Conservation (phyloP, 2,797 vertebrate species). For the Manis javanica region DNA sequence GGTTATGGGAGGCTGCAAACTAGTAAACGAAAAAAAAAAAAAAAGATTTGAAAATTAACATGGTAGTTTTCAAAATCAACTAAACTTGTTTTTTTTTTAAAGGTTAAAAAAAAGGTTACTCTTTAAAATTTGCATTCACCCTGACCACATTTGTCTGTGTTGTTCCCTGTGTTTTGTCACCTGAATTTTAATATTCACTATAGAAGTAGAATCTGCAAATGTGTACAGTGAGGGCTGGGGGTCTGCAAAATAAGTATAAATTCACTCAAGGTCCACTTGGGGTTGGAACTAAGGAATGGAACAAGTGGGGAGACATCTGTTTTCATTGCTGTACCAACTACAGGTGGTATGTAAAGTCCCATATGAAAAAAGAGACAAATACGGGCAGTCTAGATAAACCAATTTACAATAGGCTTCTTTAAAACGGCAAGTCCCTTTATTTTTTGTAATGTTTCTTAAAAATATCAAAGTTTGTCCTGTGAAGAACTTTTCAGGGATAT, state of each 20-base stretch:
- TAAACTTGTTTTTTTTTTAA: background rate
- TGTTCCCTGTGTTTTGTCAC: background rate
- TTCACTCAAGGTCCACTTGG: background rate
- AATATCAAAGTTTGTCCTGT: background rate
- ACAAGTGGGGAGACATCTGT: background rate
- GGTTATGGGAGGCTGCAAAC: background rate
- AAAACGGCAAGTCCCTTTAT: background rate
- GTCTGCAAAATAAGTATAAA: background rate
- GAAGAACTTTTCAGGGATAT: background rate
- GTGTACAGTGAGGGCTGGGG: no score
- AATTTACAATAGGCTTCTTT: background rate
- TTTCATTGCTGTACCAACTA: background rate
- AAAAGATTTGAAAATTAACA: background rate
- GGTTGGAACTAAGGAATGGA: conserved; percentile 1
- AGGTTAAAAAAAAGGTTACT: background rate
- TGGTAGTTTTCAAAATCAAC: conserved; percentile 29
- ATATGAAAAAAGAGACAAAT: background rate
- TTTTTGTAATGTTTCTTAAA: background rate
- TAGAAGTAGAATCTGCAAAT: background rate
- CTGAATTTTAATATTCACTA: background rate
- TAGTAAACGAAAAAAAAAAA: background rate
- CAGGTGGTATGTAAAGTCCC: background rate
- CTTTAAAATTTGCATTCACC: conserved; percentile 8
- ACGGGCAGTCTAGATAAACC: background rate
- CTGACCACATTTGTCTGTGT: background rate